phyloP scores from a whole-genome alignment of 2,113 vertebrate species.

The Salvelinus fontinalis region DNA sequence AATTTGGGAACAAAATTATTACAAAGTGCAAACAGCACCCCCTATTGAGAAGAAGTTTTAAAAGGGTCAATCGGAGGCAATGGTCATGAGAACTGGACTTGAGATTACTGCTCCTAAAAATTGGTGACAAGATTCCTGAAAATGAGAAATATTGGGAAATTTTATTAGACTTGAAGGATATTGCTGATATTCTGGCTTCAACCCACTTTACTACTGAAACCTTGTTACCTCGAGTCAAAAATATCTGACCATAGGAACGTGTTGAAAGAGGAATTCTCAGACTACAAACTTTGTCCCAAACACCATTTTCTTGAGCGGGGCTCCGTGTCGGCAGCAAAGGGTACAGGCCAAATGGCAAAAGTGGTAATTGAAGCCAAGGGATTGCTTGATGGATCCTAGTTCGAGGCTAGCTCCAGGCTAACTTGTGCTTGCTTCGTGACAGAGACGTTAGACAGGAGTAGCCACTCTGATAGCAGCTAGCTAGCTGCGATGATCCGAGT shows the following conservation, averaged over 20 bases:
- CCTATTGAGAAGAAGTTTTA: too few relatives aligned
- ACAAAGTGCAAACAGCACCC: too few relatives aligned
- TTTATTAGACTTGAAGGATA: slow-evolving; percentile 38
- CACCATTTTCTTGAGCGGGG: slow-evolving; percentile 16
- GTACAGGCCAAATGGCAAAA: too few relatives aligned
- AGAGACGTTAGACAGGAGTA: too few relatives aligned
- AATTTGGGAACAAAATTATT: too few relatives aligned
- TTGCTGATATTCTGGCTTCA: slow-evolving; percentile 24
- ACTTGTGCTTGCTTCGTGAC: too few relatives aligned
- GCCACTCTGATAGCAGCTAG: too few relatives aligned
- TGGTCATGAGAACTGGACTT: slow-evolving; percentile 33
- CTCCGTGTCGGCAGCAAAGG: too few relatives aligned
- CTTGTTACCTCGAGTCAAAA: slow-evolving; percentile 22
- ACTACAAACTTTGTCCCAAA: slow-evolving; percentile 2
- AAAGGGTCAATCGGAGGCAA: slow-evolving; percentile 19
- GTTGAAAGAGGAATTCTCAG: slow-evolving; percentile 3
- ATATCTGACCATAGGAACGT: slow-evolving; percentile 21
- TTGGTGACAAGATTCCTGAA: slow-evolving; percentile 20
- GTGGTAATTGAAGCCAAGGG: too few relatives aligned
- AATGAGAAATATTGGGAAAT: slow-evolving; percentile 7
- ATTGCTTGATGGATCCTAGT: too few relatives aligned
- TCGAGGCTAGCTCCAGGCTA: too few relatives aligned
- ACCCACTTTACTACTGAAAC: slow-evolving; percentile 17
- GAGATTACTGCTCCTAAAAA: slow-evolving; percentile 19
- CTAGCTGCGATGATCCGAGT: too few relatives aligned